Conservation (phyloP, 2,797 vertebrate genomes). For the Peromyscus melanophrys region DNA sequence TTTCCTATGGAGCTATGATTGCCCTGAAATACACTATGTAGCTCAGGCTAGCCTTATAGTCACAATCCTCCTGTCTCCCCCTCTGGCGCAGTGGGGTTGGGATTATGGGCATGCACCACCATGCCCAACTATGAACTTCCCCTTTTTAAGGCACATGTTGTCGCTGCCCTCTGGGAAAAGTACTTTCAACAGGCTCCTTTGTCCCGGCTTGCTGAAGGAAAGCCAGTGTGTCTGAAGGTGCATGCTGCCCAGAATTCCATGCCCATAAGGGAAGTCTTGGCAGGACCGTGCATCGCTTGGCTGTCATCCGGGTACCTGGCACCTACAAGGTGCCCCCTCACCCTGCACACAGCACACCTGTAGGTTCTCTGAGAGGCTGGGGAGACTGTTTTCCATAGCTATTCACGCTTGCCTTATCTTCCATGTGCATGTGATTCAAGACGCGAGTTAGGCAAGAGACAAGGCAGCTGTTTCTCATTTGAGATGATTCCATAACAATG, state of each 20-base stretch:
- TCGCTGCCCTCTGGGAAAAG: conserved; percentile 83
- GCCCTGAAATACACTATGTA: neutral
- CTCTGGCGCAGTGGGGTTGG: neutral
- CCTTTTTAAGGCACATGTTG: conserved; percentile 39
- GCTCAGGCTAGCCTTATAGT: neutral
- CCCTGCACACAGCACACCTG: neutral
- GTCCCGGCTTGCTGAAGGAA: conserved; percentile 75
- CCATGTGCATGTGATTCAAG: neutral
- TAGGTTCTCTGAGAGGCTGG: neutral
- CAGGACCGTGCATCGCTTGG: conserved; percentile 63
- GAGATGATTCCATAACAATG: neutral
- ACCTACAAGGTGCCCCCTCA: neutral
- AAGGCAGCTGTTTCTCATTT: conserved; percentile 24
- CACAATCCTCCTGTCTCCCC: neutral
- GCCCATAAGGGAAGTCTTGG: conserved; percentile 36
- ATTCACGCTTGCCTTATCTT: neutral
- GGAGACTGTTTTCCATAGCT: neutral
- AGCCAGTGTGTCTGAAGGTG: conserved; percentile 78
- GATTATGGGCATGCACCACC: neutral
- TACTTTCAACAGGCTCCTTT: conserved; percentile 81
- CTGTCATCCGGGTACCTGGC: neutral
- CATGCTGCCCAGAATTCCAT: conserved; percentile 2
- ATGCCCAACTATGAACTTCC: neutral
- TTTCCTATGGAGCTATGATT: neutral
- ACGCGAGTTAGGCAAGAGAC: neutral